phyloP scores from a whole-genome alignment of 2,797 vertebrate genomes.

The Malurus splendens region DNA sequence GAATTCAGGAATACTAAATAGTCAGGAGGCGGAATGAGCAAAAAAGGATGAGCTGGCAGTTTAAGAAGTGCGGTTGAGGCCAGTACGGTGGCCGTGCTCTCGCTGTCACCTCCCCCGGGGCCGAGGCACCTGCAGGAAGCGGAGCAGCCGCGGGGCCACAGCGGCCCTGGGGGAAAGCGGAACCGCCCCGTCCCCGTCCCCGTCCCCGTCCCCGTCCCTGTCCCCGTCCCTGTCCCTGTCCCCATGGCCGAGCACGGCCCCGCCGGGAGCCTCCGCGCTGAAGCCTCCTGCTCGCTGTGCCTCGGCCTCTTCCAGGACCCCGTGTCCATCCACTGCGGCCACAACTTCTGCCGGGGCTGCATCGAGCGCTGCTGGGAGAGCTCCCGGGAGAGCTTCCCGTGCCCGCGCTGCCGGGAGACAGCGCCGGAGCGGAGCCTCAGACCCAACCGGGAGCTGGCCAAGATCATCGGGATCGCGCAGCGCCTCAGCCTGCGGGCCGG shows the following conservation, averaged over 20 bases:
- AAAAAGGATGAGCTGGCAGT: fast-evolving
- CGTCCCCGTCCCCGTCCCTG: not conserved
- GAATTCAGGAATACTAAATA: not conserved
- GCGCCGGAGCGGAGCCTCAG: slow-evolving; percentile 1
- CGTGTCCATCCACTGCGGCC: slow-evolving; percentile 69
- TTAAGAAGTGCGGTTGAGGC: fast-evolving
- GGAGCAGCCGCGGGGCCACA: not conserved
- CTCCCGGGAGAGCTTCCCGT: not conserved
- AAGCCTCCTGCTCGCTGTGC: slow-evolving; percentile 60
- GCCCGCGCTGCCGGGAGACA: slow-evolving; percentile 38
- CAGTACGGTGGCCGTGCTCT: too few species aligned
- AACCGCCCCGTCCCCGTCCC: not conserved
- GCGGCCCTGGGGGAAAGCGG: not conserved
- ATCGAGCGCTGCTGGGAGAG: slow-evolving; percentile 28
- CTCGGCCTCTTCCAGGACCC: slow-evolving; percentile 64
- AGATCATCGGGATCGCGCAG: not conserved
- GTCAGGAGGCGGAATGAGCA: fast-evolving
- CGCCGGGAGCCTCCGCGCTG: not conserved
- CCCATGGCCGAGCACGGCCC: not conserved
- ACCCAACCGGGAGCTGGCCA: slow-evolving; percentile 50
- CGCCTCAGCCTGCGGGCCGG: not conserved
- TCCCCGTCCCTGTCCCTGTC: not conserved
- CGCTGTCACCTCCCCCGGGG: not conserved
- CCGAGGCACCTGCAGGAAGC: not conserved
- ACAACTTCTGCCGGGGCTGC: slow-evolving; percentile 48